Evolutionary conservation across 2,888 invertebrate genomes (phyloP).

Genomic region (Cephus pulcher): DNA sequence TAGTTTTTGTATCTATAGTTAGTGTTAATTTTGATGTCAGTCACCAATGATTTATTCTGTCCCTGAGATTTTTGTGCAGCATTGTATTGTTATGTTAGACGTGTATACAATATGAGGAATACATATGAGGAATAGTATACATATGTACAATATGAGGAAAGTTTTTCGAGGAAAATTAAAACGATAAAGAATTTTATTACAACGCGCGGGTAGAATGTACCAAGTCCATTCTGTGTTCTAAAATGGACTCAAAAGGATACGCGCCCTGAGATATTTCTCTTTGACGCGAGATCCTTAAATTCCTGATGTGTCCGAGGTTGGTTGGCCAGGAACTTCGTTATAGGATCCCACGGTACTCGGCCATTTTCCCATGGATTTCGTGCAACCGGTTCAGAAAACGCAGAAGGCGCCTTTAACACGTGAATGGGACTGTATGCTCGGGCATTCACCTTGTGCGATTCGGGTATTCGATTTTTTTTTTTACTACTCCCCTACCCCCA

Average conservation of each 20-base stretch:
- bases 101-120: neutral
- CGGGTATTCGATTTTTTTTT: conserved; percentile 24
- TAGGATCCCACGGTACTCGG: conserved; percentile 46
- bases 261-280: neutral
- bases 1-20: neutral
- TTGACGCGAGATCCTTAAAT: conserved; percentile 12
- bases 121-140: too few species aligned
- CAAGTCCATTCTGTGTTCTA: neutral
- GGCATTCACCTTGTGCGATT: conserved; percentile 50
- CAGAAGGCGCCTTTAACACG: conserved; percentile 44
- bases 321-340: neutral
- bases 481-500: neutral
- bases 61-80: neutral
- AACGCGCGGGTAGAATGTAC: neutral
- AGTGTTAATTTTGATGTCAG: neutral
- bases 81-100: neutral
- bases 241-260: neutral
- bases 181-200: neutral
- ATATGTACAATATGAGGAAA: neutral
- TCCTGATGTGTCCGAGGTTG: conserved; percentile 1
- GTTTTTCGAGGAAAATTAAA: neutral
- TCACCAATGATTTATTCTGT: neutral
- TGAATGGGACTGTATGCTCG: conserved; percentile 45
- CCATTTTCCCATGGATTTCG: conserved; percentile 54
- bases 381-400: conserved; percentile 52